phyloP scores from a whole-genome alignment of 53 echinoderm and acorn worm genomes.

The Holothuria scabra region DNA sequence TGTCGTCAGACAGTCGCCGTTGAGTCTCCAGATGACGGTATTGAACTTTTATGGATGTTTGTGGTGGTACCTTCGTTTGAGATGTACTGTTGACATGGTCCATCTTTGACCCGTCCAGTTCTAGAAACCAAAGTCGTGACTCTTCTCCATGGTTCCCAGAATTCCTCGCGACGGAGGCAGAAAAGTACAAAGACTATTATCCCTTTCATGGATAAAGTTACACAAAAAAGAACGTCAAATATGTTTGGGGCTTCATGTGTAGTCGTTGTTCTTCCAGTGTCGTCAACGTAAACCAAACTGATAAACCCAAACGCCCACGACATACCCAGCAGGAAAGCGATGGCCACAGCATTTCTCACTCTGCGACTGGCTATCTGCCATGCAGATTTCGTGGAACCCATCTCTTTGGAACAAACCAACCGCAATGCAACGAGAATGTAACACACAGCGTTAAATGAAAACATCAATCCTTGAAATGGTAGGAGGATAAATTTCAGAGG shows the following conservation, averaged over 20 bases:
- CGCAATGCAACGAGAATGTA: slow-evolving; percentile 31
- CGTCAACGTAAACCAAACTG: slow-evolving; percentile 27
- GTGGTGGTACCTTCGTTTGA: background rate
- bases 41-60: background rate
- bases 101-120: background rate
- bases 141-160: slow-evolving; percentile 18
- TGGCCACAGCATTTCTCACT: slow-evolving; percentile 33
- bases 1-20: background rate
- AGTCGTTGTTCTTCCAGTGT: background rate
- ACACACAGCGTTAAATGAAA: slow-evolving; percentile 29
- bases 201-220: slow-evolving; percentile 37
- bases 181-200: slow-evolving; percentile 33
- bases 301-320: slow-evolving; percentile 42
- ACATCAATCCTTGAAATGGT: slow-evolving; percentile 34
- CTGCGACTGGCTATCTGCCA: slow-evolving; percentile 42
- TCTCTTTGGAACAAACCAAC: slow-evolving; percentile 36
- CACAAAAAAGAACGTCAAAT: slow-evolving; percentile 35
- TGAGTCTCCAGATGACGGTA: slow-evolving; percentile 1
- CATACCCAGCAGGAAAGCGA: slow-evolving; percentile 28
- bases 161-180: slow-evolving; percentile 35
- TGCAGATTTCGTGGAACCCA: slow-evolving; percentile 47
- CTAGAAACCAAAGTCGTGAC: background rate
- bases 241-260: slow-evolving; percentile 7
- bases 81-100: background rate
- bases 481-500: slow-evolving; percentile 30